phyloP scores from a whole-genome alignment of 2,113 vertebrate genomes.

The Oreochromis niloticus region DNA sequence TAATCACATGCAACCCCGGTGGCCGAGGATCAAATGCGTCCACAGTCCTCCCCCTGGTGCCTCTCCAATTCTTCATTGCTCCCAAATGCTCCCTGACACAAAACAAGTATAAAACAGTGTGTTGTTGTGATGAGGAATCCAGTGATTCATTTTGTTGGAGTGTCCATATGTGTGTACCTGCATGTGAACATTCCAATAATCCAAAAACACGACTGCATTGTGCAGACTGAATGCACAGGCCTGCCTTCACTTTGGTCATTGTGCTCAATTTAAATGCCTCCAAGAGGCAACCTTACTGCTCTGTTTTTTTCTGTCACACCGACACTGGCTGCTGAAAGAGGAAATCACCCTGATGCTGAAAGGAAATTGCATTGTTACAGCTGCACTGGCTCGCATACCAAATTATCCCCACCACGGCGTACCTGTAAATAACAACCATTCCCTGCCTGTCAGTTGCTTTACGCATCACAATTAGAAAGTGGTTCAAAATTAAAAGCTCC shows the following conservation, averaged over 20 bases:
- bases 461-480: slow-evolving; percentile 32
- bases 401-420: slow-evolving; percentile 3
- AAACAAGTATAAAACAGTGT: slow-evolving; percentile 17
- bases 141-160: neutral
- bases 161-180: neutral
- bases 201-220: neutral
- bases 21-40: slow-evolving; percentile 15
- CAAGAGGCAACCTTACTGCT: neutral
- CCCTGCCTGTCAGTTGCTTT: slow-evolving; percentile 37
- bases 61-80: neutral
- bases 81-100: neutral
- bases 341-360: slow-evolving; percentile 45
- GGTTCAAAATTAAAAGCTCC: slow-evolving; percentile 55
- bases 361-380: slow-evolving; percentile 48
- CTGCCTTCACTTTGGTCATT: neutral
- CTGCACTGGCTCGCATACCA: slow-evolving; percentile 45
- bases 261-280: slow-evolving; percentile 7
- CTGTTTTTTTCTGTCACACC: neutral
- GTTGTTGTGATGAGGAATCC: neutral
- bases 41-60: neutral
- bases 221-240: neutral
- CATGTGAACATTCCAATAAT: slow-evolving; percentile 19
- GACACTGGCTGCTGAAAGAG: slow-evolving; percentile 2
- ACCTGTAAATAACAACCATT: slow-evolving; percentile 59
- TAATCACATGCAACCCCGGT: slow-evolving; percentile 38